Conservation (phyloP, 1,140 invertebrate species). For the Conus betulinus region DNA sequence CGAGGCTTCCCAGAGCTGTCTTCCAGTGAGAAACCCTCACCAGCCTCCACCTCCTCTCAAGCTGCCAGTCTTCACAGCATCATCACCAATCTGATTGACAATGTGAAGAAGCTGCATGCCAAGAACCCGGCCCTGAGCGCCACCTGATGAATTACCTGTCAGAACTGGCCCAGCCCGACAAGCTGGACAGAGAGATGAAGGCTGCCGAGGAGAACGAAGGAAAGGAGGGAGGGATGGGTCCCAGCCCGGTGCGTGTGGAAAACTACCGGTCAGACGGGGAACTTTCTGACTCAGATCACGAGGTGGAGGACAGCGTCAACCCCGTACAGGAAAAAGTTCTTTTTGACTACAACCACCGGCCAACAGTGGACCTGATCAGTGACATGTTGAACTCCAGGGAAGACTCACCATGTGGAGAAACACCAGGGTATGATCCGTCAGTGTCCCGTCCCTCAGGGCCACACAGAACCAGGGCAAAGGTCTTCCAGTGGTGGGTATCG, state of each 20-base stretch:
- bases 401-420: neutral
- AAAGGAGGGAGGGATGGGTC: neutral
- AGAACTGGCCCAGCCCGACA: slow-evolving; percentile 3
- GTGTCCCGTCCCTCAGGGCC: no score
- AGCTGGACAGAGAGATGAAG: neutral
- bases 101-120: slow-evolving; percentile 17
- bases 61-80: neutral
- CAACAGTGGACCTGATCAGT: neutral
- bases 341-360: slow-evolving; percentile 7
- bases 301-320: neutral
- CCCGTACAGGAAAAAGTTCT: neutral
- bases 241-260: neutral
- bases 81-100: neutral
- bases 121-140: neutral
- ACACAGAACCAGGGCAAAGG: no score
- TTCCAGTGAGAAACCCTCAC: neutral
- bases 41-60: neutral
- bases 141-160: neutral
- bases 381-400: neutral
- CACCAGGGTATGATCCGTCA: neutral
- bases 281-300: neutral
- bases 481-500: neutral
- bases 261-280: neutral
- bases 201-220: neutral
- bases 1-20: no score